phyloP scores from a whole-genome alignment of 2,113 vertebrate species.

The Microcebus ravelobensis region DNA sequence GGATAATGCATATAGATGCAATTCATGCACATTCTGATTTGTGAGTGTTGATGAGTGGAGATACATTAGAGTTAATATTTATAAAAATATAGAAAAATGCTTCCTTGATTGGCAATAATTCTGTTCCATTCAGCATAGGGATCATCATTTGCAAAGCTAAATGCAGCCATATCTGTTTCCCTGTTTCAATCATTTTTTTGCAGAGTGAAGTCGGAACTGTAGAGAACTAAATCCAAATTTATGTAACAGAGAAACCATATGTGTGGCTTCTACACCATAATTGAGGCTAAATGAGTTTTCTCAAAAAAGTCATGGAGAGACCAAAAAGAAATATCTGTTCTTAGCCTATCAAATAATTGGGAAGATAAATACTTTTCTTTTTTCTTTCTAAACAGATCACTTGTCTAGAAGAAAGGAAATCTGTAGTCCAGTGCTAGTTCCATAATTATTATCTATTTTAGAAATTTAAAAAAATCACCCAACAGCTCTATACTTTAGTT shows the following conservation, averaged over 20 bases:
- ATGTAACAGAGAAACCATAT: neutral
- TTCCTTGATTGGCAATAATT: neutral
- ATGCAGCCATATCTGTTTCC: fast-evolving
- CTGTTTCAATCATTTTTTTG: neutral
- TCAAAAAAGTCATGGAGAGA: neutral
- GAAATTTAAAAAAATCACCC: neutral
- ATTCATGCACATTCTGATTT: neutral
- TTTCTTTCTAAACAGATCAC: neutral
- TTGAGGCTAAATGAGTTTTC: neutral
- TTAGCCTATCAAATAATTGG: neutral
- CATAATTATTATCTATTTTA: neutral
- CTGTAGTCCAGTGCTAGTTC: neutral
- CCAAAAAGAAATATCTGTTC: neutral
- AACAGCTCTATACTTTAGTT: neutral
- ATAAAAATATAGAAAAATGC: neutral
- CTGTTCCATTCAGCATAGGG: fast-evolving
- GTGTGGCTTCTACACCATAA: neutral
- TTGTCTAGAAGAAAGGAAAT: neutral
- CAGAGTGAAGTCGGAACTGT: fast-evolving
- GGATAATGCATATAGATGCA: fast-evolving
- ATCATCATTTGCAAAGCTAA: fast-evolving
- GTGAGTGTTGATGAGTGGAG: too few relatives aligned
- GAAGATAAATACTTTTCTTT: neutral
- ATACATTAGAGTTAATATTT: too few relatives aligned
- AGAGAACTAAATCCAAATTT: neutral